Conservation (phyloP, 2,888 invertebrate genomes). For the Mimachlamys varia region DNA sequence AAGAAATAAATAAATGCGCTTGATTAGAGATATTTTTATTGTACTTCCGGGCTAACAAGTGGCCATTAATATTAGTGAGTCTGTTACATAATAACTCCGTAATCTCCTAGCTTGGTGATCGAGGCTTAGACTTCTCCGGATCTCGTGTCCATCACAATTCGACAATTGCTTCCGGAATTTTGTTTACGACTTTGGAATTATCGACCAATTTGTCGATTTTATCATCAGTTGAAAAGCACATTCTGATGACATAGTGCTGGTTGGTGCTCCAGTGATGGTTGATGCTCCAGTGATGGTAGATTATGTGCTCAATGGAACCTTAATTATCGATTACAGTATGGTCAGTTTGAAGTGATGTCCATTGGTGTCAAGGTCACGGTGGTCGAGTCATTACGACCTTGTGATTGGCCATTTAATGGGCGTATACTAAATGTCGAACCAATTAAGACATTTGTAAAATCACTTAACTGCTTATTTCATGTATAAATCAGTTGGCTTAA, state of each 20-base stretch:
- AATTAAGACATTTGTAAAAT: no score
- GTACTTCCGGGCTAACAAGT: not conserved
- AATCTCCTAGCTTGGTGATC: not conserved
- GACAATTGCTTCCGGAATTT: not conserved
- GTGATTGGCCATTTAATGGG: no score
- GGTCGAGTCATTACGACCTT: no score
- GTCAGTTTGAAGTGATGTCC: no score
- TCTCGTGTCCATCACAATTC: not conserved
- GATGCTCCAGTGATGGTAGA: no score
- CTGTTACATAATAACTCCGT: not conserved
- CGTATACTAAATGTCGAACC: no score
- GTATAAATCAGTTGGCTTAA: no score
- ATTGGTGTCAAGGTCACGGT: no score
- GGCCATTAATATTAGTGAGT: not conserved
- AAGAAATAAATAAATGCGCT: not conserved
- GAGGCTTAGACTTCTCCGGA: not conserved
- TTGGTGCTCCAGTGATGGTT: not conserved
- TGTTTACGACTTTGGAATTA: not conserved
- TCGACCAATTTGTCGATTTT: not conserved
- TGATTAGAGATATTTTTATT: not conserved
- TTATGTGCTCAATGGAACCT: not conserved
- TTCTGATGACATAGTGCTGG: not conserved
- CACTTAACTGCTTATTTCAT: no score
- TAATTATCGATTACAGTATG: not conserved
- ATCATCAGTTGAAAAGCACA: not conserved